Percentiles rank a stretch among this genome's conserved stretches.
Conservation (phyloP, 1,140 invertebrate genomes). For the Eumaeus atala region DNA sequence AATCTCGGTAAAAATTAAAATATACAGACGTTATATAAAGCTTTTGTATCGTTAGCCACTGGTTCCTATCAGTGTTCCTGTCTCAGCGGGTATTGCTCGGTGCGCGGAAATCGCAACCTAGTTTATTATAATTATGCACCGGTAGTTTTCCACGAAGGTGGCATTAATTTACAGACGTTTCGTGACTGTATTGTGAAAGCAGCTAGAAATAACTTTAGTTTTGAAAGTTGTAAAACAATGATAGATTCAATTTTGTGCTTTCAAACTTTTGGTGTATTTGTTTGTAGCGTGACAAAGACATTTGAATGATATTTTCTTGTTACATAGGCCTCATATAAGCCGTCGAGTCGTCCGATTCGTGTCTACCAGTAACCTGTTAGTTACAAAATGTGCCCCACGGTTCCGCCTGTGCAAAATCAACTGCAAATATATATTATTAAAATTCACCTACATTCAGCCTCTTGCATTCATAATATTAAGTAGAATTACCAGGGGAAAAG, state of each 20-base stretch:
- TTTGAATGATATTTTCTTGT: too few relatives aligned
- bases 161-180: neutral
- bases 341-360: neutral
- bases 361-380: too few relatives aligned
- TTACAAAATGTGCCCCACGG: too few relatives aligned
- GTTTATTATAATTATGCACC: constrained; percentile 9
- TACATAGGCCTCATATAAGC: too few relatives aligned
- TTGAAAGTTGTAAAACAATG: neutral
- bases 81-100: neutral
- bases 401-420: too few relatives aligned
- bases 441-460: too few relatives aligned
- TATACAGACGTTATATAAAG: too few relatives aligned
- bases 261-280: neutral
- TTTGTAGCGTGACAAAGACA: too few relatives aligned
- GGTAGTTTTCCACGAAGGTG: neutral
- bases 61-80: neutral
- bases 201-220: neutral
- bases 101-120: constrained; percentile 7
- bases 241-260: neutral
- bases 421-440: too few relatives aligned
- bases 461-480: too few relatives aligned
- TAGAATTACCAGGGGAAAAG: too few relatives aligned
- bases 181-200: neutral
- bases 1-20: too few relatives aligned
- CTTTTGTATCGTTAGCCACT: neutral